Evolutionary conservation across 1,140 invertebrate species (phyloP).

Genomic region (Calephelis nemesis): DNA sequence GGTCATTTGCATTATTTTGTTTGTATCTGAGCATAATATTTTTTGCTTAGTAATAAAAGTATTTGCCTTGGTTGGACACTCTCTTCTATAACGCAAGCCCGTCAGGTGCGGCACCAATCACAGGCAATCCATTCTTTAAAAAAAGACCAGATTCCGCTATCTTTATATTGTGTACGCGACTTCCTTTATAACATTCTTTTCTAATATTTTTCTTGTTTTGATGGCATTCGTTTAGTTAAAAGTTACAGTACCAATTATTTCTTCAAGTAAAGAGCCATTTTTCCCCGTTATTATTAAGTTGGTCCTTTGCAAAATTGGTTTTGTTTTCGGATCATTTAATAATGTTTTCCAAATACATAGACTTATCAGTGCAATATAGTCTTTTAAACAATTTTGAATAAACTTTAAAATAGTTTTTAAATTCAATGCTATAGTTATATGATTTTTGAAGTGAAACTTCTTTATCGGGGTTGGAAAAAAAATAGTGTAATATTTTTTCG

Average conservation of each 20-base stretch:
- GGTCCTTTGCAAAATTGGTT: too few relatives aligned
- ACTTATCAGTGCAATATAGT: too few relatives aligned
- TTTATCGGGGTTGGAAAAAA: too few relatives aligned
- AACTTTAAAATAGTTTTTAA: too few relatives aligned
- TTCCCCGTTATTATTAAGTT: neutral
- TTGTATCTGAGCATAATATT: constrained; percentile 15
- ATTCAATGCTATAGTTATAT: too few relatives aligned
- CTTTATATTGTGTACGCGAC: constrained; percentile 1
- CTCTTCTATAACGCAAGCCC: constrained; percentile 2
- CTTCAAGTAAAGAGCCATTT: constrained; percentile 2
- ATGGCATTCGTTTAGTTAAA: constrained; percentile 1
- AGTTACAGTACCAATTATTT: constrained; percentile 10
- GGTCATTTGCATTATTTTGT: neutral
- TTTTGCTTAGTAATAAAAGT: neutral
- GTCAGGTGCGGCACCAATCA: neutral
- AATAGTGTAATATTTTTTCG: too few relatives aligned
- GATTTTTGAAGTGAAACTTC: too few relatives aligned
- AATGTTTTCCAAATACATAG: too few relatives aligned
- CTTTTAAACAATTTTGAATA: too few relatives aligned
- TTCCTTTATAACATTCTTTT: constrained; percentile 1
- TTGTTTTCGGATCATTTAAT: too few relatives aligned
- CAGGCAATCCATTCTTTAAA: neutral
- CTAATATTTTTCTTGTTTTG: constrained; percentile 15
- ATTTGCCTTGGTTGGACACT: neutral
- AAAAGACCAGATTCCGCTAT: constrained; percentile 3